Conservation (phyloP, 2,113 vertebrate species). For the Agelaius tricolor region DNA sequence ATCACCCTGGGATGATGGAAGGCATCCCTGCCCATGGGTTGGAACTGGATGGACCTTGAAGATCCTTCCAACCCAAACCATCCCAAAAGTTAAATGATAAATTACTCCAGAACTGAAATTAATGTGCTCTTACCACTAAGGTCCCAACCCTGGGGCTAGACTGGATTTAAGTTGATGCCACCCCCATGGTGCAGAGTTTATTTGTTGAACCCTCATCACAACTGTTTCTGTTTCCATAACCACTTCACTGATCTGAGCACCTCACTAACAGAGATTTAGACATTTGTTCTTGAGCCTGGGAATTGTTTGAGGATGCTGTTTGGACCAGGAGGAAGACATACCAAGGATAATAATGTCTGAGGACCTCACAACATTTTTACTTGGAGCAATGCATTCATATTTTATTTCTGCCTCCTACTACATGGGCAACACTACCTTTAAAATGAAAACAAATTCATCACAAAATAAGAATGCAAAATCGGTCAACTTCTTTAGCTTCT, state of each 20-base stretch:
- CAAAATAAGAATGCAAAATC: not conserved
- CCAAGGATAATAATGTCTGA: not conserved
- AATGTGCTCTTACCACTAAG: not conserved
- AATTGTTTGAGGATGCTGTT: not conserved
- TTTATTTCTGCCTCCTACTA: not conserved
- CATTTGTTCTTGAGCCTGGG: not conserved
- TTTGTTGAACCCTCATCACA: not conserved
- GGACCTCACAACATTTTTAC: not conserved
- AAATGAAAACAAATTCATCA: not conserved
- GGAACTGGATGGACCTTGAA: not conserved
- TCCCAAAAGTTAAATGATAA: not conserved
- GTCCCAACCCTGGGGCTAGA: no score
- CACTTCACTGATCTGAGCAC: not conserved
- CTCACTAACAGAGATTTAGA: not conserved
- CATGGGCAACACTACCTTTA: not conserved
- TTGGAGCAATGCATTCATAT: rapidly evolving
- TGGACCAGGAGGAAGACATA: not conserved
- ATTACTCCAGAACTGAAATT: not conserved
- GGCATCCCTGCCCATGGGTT: not conserved
- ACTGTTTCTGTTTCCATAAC: not conserved
- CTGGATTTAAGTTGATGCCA: not conserved
- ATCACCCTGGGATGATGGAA: rapidly evolving
- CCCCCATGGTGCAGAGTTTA: not conserved
- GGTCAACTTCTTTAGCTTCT: not conserved
- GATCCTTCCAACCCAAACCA: not conserved